These are phyloP conservation scores for Somateria mollissima DNA, from an alignment of 2,797 vertebrate genomes.

Conservation along the genomic window DNA sequence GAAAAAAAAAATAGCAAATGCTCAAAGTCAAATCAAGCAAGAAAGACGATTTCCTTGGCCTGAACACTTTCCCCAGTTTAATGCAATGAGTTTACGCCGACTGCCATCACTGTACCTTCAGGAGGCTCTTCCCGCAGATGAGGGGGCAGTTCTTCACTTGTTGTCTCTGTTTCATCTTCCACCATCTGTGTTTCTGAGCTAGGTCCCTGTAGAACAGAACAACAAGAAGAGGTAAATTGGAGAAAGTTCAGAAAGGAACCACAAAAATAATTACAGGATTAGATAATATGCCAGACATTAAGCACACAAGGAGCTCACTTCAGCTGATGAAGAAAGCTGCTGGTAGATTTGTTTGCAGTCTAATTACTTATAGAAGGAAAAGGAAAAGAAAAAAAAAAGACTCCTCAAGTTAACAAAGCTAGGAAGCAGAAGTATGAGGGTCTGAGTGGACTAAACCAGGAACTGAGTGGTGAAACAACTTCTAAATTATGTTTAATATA, in stretches of 20 bases:
- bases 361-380: neutral
- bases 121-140: constrained; percentile 52
- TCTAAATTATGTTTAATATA: neutral
- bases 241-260: neutral
- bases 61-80: neutral
- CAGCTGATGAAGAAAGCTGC: neutral
- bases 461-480: neutral
- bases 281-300: neutral
- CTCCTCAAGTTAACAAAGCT: neutral
- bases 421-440: neutral
- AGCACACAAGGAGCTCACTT: neutral
- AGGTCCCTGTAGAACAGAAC: constrained; percentile 33
- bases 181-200: constrained; percentile 33
- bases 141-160: constrained; percentile 4
- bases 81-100: neutral
- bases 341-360: neutral
- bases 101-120: neutral
- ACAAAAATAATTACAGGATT: neutral
- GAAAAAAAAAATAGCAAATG: neutral
- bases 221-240: neutral
- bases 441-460: neutral
- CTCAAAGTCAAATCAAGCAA: neutral
- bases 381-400: neutral
- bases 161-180: constrained; percentile 28
- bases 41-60: neutral